phyloP scores from a whole-genome alignment of 2,113 vertebrate genomes.

The Pomatorhinus ruficollis region DNA sequence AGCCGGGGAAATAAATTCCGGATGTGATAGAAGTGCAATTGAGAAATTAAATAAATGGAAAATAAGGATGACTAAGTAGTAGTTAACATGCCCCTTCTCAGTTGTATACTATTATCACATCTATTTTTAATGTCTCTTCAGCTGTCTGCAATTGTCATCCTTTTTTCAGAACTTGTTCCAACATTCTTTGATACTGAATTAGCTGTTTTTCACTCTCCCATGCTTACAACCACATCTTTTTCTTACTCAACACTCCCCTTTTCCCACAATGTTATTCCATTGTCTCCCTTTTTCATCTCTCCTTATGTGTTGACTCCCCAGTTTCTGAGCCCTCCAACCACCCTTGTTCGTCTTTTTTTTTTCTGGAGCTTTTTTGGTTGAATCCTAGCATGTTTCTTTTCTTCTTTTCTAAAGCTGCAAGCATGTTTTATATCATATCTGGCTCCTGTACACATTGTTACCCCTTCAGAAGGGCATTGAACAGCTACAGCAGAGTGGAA shows the following conservation, averaged over 20 bases:
- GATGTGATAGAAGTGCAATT: constrained; percentile 47
- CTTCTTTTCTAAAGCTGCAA: constrained; percentile 67
- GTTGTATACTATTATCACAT: constrained; percentile 66
- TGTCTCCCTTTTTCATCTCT: constrained; percentile 63
- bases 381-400: constrained; percentile 66
- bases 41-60: constrained; percentile 69
- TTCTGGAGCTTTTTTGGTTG: constrained; percentile 59
- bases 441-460: constrained; percentile 59
- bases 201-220: constrained; percentile 35
- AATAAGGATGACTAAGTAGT: constrained; percentile 71
- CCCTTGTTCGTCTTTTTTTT: constrained; percentile 44
- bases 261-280: constrained; percentile 48
- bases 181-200: constrained; percentile 53
- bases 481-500: constrained; percentile 21
- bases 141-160: constrained; percentile 56
- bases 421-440: constrained; percentile 62
- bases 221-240: constrained; percentile 53
- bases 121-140: constrained; percentile 66
- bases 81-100: constrained; percentile 63
- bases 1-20: constrained; percentile 51
- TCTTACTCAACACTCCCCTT: constrained; percentile 59
- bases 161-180: constrained; percentile 53
- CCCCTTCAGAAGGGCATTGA: constrained; percentile 56
- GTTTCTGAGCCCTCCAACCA: constrained; percentile 56
- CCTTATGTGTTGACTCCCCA: constrained; percentile 54